Evolutionary conservation across 2,113 vertebrate species (phyloP).

Genomic region (Columba janthina): DNA sequence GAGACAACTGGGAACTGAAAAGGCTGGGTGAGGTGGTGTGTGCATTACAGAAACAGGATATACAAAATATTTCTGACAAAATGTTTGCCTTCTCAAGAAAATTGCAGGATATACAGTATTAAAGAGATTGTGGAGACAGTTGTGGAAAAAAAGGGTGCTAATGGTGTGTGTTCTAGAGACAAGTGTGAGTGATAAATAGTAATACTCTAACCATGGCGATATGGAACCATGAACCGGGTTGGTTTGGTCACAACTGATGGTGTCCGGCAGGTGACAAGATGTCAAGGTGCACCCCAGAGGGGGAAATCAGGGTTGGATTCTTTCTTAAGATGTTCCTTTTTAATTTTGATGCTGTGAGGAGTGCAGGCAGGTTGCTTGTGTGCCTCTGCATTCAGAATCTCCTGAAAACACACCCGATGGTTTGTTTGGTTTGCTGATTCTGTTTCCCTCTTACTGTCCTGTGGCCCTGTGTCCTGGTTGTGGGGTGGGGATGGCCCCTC

Average conservation of each 20-base stretch:
- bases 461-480: not conserved
- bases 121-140: not conserved
- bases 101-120: not conserved
- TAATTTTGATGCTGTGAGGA: not conserved
- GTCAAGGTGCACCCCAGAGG: not conserved
- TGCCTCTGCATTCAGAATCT: not conserved
- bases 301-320: too few species aligned
- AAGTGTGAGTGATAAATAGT: not conserved
- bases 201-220: not conserved
- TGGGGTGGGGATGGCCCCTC: not conserved
- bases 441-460: not conserved
- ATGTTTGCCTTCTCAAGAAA: not conserved
- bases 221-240: not conserved
- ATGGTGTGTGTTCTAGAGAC: not conserved
- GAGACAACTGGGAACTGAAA: not conserved
- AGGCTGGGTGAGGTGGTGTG: fast-evolving
- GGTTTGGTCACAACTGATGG: not conserved
- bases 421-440: not conserved
- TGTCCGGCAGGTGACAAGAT: fast-evolving
- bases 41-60: not conserved
- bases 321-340: not conserved
- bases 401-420: not conserved
- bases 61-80: not conserved
- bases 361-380: not conserved
- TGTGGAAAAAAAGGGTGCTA: not conserved